Evolutionary conservation across 1,140 invertebrate genomes (phyloP).

Genomic region (Habropoda laboriosa): DNA sequence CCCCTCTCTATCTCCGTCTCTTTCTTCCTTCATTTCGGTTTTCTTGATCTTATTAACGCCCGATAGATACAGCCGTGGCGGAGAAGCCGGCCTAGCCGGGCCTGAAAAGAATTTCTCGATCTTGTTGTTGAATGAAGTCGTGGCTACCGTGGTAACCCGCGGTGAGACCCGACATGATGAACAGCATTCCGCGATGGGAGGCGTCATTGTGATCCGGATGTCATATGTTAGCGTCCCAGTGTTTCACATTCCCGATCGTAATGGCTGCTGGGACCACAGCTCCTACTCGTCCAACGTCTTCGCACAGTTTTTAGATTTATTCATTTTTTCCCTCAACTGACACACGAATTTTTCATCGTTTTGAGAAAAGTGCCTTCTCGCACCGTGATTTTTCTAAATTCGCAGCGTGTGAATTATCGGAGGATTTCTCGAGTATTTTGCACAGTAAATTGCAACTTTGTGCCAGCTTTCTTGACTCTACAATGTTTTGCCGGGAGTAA

Average conservation of each 20-base stretch:
- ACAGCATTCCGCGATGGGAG: conserved; percentile 64
- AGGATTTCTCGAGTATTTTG: too few relatives aligned
- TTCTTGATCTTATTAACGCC: conserved; percentile 58
- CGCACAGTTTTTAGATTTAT: neutral
- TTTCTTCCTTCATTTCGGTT: conserved; percentile 10
- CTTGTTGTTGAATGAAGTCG: conserved; percentile 65
- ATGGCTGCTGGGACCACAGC: conserved; percentile 30
- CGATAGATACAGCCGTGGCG: conserved; percentile 50
- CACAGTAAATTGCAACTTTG: too few relatives aligned
- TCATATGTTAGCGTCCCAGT: conserved; percentile 61
- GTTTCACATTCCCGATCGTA: conserved; percentile 53
- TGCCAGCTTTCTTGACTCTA: too few relatives aligned
- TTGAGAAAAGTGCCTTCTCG: too few relatives aligned
- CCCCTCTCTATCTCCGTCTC: neutral
- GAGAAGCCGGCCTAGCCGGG: conserved; percentile 45
- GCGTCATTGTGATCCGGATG: conserved; percentile 66
- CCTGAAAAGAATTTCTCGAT: conserved; percentile 65
- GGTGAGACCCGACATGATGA: conserved; percentile 62
- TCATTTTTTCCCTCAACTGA: neutral
- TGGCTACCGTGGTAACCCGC: conserved; percentile 65
- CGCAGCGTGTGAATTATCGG: too few relatives aligned
- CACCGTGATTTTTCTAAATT: too few relatives aligned
- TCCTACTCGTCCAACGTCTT: conserved; percentile 19
- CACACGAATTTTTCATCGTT: neutral
- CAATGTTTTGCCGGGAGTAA: too few relatives aligned